Base-by-base conservation (phyloP, 2,113 vertebrate genomes). In the Rallus limicola region DNA sequence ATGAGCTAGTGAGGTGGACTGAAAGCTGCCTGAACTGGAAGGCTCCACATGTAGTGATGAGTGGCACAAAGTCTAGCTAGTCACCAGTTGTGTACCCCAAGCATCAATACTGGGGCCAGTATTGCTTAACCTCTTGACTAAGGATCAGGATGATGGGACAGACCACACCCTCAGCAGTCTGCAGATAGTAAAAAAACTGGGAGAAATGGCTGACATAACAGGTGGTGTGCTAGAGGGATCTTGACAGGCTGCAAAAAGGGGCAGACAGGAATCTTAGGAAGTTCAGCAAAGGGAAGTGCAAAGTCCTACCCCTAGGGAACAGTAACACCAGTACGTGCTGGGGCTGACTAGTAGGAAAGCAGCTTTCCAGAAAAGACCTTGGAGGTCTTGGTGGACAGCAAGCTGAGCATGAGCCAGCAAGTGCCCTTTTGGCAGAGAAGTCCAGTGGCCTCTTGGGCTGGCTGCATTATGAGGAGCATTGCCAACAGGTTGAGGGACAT, bases 261-360 rank as follows among this genome's bases (percentile, higher is more conserved):
- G 38, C 23, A 68, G 36, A 18, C 36, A 46, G 36, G 20, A 76
- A 38, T 10, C 5, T 34, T 67, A 26, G 0, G 11, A 59, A 79
- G 42, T 71, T 75, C 42, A 77, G 8, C 6, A 58, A 23, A 38
- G 31, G 15, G n/a, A 77, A 65, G 1, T 38, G 55, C 12, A 25
- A 72, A 77, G 11, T 80, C 38, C 29, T 60, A 24, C 8, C 36
- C n/a, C 3, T 1, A 50, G 20, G 65, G 19, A 84, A 12, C 55
- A 75, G 10, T 34, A 65, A n/a, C 38, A 28, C 0, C 31, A 13
- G 25, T 56, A 52, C 3, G 11, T 0, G 3, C 14, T 33, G 19
- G 38, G 18, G 16, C 53, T 68, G 63, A 68, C 16, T 12, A 77
- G 16, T 18, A 80, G 55, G 53, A 84, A 86, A 52, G 31, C 11